phyloP scores from a whole-genome alignment of 2,797 vertebrate species.

The Neopelma chrysocephalum region DNA sequence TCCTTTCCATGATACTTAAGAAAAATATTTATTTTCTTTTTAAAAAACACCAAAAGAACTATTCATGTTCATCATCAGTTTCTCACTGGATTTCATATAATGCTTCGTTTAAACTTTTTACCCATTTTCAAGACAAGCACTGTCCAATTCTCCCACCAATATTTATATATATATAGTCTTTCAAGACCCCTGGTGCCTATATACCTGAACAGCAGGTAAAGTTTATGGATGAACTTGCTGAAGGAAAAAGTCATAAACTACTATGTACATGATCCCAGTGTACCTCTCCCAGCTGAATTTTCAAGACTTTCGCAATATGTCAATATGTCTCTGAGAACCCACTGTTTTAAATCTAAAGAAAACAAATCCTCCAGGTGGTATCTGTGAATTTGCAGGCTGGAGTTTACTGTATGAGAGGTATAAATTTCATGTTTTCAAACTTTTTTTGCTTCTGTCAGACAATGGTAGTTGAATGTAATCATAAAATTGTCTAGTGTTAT shows the following conservation, averaged over 20 bases:
- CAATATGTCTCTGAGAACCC: background rate
- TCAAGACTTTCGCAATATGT: background rate
- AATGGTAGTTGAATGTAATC: background rate
- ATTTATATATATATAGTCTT: background rate
- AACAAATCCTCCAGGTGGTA: background rate
- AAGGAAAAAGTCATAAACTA: background rate
- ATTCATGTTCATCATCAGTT: background rate
- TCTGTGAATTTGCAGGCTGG: background rate
- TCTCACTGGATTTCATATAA: background rate
- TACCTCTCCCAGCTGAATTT: background rate
- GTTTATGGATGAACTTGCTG: background rate
- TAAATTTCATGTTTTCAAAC: background rate
- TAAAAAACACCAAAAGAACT: background rate
- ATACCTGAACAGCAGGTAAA: background rate
- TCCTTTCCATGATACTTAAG: background rate
- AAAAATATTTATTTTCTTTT: background rate
- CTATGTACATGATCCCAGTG: background rate
- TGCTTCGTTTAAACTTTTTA: background rate
- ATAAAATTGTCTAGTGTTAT: background rate
- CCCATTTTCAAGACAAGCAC: background rate
- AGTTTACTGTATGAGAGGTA: background rate
- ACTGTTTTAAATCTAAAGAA: background rate
- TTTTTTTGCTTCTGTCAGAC: background rate
- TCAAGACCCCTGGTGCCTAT: background rate
- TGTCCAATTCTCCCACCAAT: background rate